A percentile compares a stretch with the other conserved stretches of the same genome.
Conservation (phyloP, 2,797 vertebrate genomes). For the Poecile montanus region DNA sequence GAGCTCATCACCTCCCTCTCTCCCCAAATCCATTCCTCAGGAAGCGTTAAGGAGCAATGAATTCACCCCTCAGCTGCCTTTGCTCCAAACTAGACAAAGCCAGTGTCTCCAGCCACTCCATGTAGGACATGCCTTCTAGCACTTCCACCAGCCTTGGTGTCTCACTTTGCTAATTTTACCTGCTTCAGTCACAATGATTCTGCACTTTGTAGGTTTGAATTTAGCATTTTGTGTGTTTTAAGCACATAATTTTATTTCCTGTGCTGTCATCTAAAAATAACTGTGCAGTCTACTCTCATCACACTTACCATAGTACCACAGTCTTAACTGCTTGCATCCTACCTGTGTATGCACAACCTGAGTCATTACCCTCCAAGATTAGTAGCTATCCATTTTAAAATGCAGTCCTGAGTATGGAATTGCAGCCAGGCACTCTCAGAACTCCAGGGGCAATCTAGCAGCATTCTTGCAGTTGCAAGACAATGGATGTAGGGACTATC, state of each 20-base stretch:
- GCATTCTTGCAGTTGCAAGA: neutral
- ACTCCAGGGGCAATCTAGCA: neutral
- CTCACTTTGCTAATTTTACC: neutral
- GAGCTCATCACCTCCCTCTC: neutral
- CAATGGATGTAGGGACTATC: neutral
- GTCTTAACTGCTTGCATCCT: neutral
- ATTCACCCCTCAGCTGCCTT: neutral
- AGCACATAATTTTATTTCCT: neutral
- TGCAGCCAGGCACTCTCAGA: neutral
- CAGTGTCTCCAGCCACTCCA: fast-evolving
- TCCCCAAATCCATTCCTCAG: neutral
- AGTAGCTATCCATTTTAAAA: neutral
- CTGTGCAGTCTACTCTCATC: neutral
- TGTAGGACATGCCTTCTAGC: neutral
- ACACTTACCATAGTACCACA: neutral
- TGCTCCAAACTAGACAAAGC: neutral
- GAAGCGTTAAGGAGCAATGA: neutral
- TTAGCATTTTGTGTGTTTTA: neutral
- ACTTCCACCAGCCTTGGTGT: neutral
- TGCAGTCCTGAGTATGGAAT: neutral
- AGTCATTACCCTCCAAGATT: neutral
- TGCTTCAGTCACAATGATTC: neutral
- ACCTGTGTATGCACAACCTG: neutral
- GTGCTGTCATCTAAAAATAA: neutral
- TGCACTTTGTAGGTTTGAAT: neutral